These are phyloP conservation scores for Gallinago undulata DNA, from an alignment of 2,113 vertebrate species.

Conservation along the genomic window DNA sequence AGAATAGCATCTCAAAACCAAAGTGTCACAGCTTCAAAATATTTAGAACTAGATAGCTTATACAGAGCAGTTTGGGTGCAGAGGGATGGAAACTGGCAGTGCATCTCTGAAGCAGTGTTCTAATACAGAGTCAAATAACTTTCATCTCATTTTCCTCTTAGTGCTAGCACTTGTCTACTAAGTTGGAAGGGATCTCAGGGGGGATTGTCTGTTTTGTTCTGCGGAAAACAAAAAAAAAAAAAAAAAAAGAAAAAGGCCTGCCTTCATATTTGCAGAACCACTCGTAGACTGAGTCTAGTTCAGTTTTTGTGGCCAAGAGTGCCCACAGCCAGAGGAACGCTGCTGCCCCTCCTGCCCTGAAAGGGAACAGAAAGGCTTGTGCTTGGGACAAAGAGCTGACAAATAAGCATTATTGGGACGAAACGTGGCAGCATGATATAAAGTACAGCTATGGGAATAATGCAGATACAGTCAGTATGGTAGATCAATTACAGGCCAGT, in stretches of 20 bases:
- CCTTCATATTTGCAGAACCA: neutral
- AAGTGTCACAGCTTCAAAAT: neutral
- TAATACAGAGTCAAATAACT: neutral
- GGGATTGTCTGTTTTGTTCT: neutral
- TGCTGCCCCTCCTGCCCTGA: too few relatives aligned
- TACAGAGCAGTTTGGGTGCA: neutral
- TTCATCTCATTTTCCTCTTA: neutral
- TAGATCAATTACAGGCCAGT: neutral
- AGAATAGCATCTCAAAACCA: neutral
- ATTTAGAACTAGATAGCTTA: neutral
- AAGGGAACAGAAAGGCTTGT: neutral
- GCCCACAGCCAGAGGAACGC: accelerated
- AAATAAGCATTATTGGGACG: neutral
- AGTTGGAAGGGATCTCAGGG: neutral
- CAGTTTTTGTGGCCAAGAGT: neutral
- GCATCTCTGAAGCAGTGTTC: neutral
- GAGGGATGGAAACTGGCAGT: neutral
- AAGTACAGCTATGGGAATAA: neutral
- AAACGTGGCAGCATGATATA: accelerated
- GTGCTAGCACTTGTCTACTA: neutral
- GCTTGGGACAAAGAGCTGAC: accelerated
- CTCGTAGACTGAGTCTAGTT: neutral
- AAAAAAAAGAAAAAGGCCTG: neutral
- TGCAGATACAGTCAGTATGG: neutral
- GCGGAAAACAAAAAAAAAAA: neutral